These are phyloP conservation scores for Rugalucina vietnamica DNA, from an alignment of 2,888 invertebrate species.

Conservation along the genomic window DNA sequence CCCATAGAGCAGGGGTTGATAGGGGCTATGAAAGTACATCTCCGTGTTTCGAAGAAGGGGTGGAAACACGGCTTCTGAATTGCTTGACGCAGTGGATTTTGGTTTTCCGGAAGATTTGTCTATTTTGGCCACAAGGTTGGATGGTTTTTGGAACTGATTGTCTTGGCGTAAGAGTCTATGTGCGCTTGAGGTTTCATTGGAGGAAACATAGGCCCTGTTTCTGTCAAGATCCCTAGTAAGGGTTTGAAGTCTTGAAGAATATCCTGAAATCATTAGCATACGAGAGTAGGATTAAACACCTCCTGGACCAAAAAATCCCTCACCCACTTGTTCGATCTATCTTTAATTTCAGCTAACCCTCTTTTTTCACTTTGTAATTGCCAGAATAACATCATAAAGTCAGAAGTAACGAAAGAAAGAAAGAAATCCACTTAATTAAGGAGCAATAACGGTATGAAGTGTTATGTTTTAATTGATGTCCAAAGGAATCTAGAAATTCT, in stretches of 20 bases:
- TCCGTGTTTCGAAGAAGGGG: background rate
- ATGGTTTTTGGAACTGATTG: background rate
- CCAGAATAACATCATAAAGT: too few relatives aligned
- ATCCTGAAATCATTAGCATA: background rate
- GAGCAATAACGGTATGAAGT: too few relatives aligned
- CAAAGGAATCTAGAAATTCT: too few relatives aligned
- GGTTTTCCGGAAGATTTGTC: too few relatives aligned
- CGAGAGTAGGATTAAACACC: too few relatives aligned
- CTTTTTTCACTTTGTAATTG: too few relatives aligned
- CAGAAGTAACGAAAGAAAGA: too few relatives aligned
- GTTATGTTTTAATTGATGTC: too few relatives aligned
- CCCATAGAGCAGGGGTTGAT: constrained; percentile 15
- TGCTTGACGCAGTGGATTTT: background rate
- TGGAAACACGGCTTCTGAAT: background rate
- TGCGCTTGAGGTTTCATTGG: background rate
- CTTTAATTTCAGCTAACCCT: too few relatives aligned
- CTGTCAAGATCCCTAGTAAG: background rate
- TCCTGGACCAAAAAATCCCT: too few relatives aligned
- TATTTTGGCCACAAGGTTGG: background rate
- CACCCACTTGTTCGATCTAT: too few relatives aligned
- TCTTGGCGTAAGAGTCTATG: background rate
- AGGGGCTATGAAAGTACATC: background rate
- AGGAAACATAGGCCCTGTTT: background rate
- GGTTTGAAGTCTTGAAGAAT: background rate
- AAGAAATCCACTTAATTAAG: too few relatives aligned